phyloP scores from a whole-genome alignment of 2,888 invertebrate genomes.

The Incurvaria masculella region DNA sequence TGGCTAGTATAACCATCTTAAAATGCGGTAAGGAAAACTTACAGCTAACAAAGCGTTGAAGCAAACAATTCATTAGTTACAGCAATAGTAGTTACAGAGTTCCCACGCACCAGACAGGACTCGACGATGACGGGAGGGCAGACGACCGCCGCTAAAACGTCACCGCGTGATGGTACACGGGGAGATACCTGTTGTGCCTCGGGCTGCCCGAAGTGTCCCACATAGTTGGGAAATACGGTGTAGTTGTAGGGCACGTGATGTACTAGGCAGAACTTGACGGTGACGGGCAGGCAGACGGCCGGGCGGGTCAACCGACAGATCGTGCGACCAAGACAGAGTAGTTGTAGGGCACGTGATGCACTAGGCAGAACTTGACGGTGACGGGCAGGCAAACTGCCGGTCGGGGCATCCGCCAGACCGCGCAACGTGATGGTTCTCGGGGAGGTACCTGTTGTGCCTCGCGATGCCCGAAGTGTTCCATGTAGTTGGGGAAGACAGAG shows the following conservation, averaged over 20 bases:
- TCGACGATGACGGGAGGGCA: constrained; percentile 79
- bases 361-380: constrained; percentile 77
- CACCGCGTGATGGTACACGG: too few species aligned
- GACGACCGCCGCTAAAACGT: constrained; percentile 77
- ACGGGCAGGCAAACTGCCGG: constrained; percentile 80
- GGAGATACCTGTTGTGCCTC: constrained; percentile 80
- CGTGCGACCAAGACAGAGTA: too few species aligned
- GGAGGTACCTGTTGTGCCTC: constrained; percentile 80
- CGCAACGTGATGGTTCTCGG: too few species aligned
- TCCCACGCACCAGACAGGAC: constrained; percentile 77
- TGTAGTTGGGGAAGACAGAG: constrained; percentile 82
- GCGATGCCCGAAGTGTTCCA: constrained; percentile 79
- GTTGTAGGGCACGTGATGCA: constrained; percentile 77
- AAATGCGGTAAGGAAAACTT: too few species aligned
- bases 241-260: constrained; percentile 79
- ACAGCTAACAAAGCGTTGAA: too few species aligned
- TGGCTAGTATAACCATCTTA: too few species aligned
- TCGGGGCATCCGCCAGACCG: constrained; percentile 75
- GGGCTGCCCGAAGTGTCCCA: constrained; percentile 78
- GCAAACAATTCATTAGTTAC: too few species aligned
- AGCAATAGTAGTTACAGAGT: too few species aligned
- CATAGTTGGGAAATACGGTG: constrained; percentile 82
- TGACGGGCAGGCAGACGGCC: constrained; percentile 80
- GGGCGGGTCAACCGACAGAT: too few species aligned
- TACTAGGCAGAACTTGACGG: constrained; percentile 76